phyloP scores from a whole-genome alignment of 2,888 invertebrate species.

The Drosophila siamana region DNA sequence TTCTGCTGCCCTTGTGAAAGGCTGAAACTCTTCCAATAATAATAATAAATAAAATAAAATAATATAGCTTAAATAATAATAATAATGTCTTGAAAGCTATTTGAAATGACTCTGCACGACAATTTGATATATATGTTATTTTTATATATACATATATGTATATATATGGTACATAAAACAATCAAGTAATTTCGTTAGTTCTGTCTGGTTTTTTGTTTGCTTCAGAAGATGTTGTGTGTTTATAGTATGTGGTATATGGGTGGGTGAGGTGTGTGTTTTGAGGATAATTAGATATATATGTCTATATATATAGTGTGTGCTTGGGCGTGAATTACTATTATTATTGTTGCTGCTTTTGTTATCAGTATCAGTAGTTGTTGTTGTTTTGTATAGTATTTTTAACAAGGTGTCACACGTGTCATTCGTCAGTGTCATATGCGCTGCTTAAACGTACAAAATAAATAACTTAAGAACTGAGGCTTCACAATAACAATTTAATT shows the following conservation, averaged over 20 bases:
- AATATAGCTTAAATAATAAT: slow-evolving; percentile 35
- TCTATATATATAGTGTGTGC: slow-evolving; percentile 2
- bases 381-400: slow-evolving; percentile 55
- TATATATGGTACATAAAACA: slow-evolving; percentile 12
- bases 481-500: slow-evolving; percentile 78
- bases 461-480: slow-evolving; percentile 77
- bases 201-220: slow-evolving; percentile 13
- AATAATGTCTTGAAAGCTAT: slow-evolving; percentile 59
- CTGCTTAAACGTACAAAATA: slow-evolving; percentile 77
- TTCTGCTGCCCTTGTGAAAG: slow-evolving; percentile 52
- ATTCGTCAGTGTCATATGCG: slow-evolving; percentile 64
- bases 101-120: slow-evolving; percentile 57
- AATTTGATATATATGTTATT: slow-evolving; percentile 16
- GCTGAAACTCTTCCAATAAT: slow-evolving; percentile 38
- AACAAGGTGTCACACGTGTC: slow-evolving; percentile 62
- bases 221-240: slow-evolving; percentile 18
- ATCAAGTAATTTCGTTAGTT: slow-evolving; percentile 26
- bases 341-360: slow-evolving; percentile 37
- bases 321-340: slow-evolving; percentile 34
- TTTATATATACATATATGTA: slow-evolving; percentile 11
- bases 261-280: slow-evolving; percentile 13
- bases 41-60: slow-evolving; percentile 34
- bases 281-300: slow-evolving; percentile 28
- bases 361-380: slow-evolving; percentile 33
- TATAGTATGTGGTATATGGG: slow-evolving; percentile 17